Evolutionary conservation across 2,888 invertebrate species (phyloP), one percentile per base, ranked within the genome.

Genomic region (Ectemnius lituratus): DNA sequence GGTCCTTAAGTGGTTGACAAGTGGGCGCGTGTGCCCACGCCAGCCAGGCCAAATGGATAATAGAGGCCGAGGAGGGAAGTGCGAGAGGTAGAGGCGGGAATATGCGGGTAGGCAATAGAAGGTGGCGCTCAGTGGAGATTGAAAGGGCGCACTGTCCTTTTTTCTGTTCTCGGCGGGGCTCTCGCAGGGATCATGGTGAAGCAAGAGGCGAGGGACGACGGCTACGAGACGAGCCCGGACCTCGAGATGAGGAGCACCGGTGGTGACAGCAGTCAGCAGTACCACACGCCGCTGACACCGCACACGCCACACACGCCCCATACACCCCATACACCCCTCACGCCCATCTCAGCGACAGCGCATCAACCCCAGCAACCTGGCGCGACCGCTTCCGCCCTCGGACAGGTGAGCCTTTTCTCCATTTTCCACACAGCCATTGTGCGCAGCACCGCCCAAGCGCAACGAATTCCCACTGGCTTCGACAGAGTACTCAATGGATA

Each of bases 201-300:
- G 79, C 93, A 94, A 88, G 96, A 96, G 92, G 95, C 94, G 87
- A 95, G 95, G 88, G 97, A 97, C 93, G 97, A 97, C 92, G 97
- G 97, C 83, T 97, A 97, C 92, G 97, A 97, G 93, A 96, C 97
- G 85, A 95, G 96, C 92, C 96, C 92, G 80, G 93, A 93, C 89
- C 91, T 93, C 89, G 91, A 92, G 89, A 91, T 93, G 89, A 87
- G 90, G 79, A 90, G 90, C 85, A 90, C 89, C 83, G 90, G 90
- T 58, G 90, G 90, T 87, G 90, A 90, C 88, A 90, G 89, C 86
- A 87, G 87, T 81, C 90, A 90, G 82, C 90, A 90, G 86, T 90
- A 90, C 86, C 91, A 90, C 87, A 91, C 90, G 83, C 90, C 88
- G 70, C 86, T 90, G 82, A 90, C 90, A 86, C 90, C 90, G 70